Evolutionary conservation across 2,113 vertebrate genomes (phyloP).

Genomic region (Microcebus murinus): DNA sequence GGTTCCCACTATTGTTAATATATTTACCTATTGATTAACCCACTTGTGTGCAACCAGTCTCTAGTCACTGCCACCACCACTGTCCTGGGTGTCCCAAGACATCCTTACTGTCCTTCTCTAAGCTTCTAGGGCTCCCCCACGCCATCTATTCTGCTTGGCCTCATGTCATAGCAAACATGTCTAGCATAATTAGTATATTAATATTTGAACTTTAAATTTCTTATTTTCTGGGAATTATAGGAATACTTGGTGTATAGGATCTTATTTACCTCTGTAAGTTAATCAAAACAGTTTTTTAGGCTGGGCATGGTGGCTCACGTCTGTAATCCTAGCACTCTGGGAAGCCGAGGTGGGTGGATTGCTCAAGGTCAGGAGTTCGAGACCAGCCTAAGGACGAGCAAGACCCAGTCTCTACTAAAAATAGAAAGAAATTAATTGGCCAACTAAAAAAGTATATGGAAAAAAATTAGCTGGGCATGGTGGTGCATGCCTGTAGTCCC

Average conservation of each 20-base stretch:
- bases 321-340: too few relatives aligned
- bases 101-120: neutral
- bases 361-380: too few relatives aligned
- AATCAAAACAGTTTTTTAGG: neutral
- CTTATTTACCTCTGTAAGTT: neutral
- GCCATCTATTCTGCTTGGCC: neutral
- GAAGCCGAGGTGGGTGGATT: too few relatives aligned
- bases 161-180: neutral
- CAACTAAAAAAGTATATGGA: too few relatives aligned
- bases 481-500: too few relatives aligned
- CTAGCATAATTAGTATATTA: neutral
- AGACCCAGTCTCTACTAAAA: too few relatives aligned
- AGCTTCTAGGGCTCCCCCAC: neutral
- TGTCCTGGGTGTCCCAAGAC: too few relatives aligned
- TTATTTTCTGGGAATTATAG: conserved; percentile 1
- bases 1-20: too few relatives aligned
- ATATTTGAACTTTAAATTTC: neutral
- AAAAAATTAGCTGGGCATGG: too few relatives aligned
- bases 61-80: neutral
- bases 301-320: too few relatives aligned
- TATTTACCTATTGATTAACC: neutral
- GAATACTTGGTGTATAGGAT: neutral
- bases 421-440: too few relatives aligned
- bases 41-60: neutral
- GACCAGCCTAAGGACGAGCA: too few relatives aligned